These are phyloP conservation scores for Scaptodrosophila latifasciaeformis DNA, from an alignment of 2,888 invertebrate genomes.

Conservation along the genomic window DNA sequence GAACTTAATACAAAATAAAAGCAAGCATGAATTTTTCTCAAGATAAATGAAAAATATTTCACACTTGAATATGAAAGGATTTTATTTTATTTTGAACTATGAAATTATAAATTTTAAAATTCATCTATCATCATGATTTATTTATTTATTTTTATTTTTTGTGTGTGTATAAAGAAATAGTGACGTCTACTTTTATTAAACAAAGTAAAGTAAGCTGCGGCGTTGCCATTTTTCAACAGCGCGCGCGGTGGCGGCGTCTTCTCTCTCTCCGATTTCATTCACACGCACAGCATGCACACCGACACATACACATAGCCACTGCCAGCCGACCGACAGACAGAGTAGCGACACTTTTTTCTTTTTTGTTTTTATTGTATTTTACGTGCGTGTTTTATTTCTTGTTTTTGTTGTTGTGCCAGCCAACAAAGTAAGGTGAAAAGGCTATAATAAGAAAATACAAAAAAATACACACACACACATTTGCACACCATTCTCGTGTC, in stretches of 20 bases:
- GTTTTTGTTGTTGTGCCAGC: slow-evolving; percentile 44
- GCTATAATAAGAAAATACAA: too few species aligned
- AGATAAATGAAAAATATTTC: too few species aligned
- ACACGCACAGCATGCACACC: slow-evolving; percentile 34
- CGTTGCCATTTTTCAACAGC: slow-evolving; percentile 62
- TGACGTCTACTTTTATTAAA: slow-evolving; percentile 38
- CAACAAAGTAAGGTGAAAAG: slow-evolving; percentile 42
- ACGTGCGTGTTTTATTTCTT: slow-evolving; percentile 15
- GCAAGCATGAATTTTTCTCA: too few species aligned
- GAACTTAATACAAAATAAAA: too few species aligned
- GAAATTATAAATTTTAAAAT: too few species aligned
- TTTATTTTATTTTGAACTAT: too few species aligned
- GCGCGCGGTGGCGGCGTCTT: slow-evolving; percentile 20
- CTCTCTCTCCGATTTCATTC: slow-evolving; percentile 45
- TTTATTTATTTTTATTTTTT: too few species aligned
- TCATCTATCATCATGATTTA: too few species aligned
- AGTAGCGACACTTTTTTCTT: too few species aligned
- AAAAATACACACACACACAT: too few species aligned
- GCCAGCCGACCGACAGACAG: slow-evolving; percentile 13
- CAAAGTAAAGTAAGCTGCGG: slow-evolving; percentile 32
- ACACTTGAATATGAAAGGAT: too few species aligned
- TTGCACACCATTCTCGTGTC: neutral
- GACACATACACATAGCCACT: slow-evolving; percentile 10
- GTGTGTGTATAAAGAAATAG: slow-evolving; percentile 22
- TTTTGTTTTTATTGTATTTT: too few species aligned